A percentile compares a stretch with the other conserved stretches of the same genome.
Conservation (phyloP, 2,888 invertebrate genomes). For the Ischnus inquisitorius region DNA sequence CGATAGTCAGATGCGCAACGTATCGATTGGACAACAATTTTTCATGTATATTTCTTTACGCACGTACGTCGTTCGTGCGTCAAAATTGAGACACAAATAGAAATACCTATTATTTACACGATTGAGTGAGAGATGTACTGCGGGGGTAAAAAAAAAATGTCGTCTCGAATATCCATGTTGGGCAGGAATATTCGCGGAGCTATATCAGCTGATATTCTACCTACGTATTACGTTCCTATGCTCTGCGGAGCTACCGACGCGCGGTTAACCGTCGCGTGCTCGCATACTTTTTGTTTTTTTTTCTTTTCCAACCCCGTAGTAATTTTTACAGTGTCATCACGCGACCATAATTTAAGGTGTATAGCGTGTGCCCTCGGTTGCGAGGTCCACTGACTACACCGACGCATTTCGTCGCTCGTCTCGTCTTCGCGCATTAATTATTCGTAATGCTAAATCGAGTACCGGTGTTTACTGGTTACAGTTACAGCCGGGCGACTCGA, state of each 20-base stretch:
- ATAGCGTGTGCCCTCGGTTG: slow-evolving; percentile 66
- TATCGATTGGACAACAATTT: not conserved
- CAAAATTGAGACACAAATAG: not conserved
- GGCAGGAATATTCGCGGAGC: not conserved
- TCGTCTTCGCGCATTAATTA: slow-evolving; percentile 32
- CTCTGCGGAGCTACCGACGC: slow-evolving; percentile 49
- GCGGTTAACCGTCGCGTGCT: slow-evolving; percentile 68
- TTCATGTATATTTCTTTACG: not conserved
- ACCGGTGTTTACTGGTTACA: slow-evolving; percentile 12
- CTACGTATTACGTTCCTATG: slow-evolving; percentile 47
- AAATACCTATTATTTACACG: not conserved
- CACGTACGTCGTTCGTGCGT: not conserved
- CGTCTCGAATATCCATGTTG: slow-evolving; percentile 1
- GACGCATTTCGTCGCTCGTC: slow-evolving; percentile 14
- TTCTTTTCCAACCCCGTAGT: slow-evolving; percentile 61
- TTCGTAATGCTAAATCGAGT: slow-evolving; percentile 17
- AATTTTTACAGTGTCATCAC: slow-evolving; percentile 72
- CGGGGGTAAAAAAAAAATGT: not conserved
- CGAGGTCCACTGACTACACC: slow-evolving; percentile 8
- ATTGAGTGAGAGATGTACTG: not conserved
- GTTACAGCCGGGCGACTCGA: not conserved
- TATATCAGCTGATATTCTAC: not conserved
- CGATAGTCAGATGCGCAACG: slow-evolving; percentile 9
- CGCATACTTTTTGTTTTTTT: slow-evolving; percentile 59
- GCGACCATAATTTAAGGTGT: slow-evolving; percentile 74